Evolutionary conservation across 2,113 vertebrate species (phyloP), one percentile per base, ranked within the genome.

Genomic region (Podocnemis expansa): DNA sequence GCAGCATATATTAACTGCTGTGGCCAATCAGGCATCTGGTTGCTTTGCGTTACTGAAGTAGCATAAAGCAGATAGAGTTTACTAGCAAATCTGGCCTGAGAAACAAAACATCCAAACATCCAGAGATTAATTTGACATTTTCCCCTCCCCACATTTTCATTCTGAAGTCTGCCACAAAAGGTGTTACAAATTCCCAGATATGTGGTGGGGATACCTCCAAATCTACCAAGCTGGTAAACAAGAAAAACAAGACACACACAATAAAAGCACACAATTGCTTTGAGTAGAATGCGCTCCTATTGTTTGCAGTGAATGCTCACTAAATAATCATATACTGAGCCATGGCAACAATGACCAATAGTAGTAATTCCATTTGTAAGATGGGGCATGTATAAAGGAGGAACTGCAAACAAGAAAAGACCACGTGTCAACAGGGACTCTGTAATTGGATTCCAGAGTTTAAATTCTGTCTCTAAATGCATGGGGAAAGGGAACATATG

Each of bases 391-490:
- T 80, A 94, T 91, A 88, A 84, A 78, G 84, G 47, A 89, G 78
- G 41, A 95, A 94, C n/a, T 51, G 25, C 17, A 93, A 92, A 94
- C 75, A 11, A 83, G 82, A 86, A 88, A 88, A 60, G n/a, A 19
- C 89, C 80, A 47, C 21, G 10, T 21, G 21, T 78, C 92, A 89
- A 73, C 0, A 0, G 89, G 58, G 91, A 95, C 41, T 80, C 21
- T 78, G 49, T 91, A 95, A 97, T 88, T 96, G 41, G 76, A 96
- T 96, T 92, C 60, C 82, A 91, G 76, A 94, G 92, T 90, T 93
- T 93, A 78, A 95, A 97, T 90, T 83, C 84, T 82, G 43, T 82
- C 88, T 85, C 84, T 60, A 94, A 91, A 90, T 43, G 75, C 58
- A 90, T 76, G 6, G 43, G n/a, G 47, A 52, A 41, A 43, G 60